Evolutionary conservation across 1,140 invertebrate species (phyloP), one percentile per base, ranked within the genome.

Genomic region (Drosophila cardini): DNA sequence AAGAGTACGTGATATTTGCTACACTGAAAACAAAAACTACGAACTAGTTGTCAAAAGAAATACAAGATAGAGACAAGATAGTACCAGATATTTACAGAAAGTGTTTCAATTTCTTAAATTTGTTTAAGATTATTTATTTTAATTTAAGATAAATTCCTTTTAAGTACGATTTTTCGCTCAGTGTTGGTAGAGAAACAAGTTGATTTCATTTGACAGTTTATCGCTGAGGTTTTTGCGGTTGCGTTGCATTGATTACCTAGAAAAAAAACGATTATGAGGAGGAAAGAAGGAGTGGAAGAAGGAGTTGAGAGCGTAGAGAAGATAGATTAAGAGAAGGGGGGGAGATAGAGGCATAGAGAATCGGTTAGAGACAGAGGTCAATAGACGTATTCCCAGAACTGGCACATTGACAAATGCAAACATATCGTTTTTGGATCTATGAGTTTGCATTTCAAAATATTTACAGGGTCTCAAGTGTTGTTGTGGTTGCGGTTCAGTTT

Each of bases 201-300:
- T 69, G 72, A 80, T 84, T 84, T 75, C 46, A 83, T 80, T 83
- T 83, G 80, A 64, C 71, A 56, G 69, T 84, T 84, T 78, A 67
- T 80, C 78, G 82, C 75, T 76, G 76, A 71, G 79, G 79, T 80
- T 69, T 58, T 61, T 82, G 75, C 61, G 74, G 64, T 80, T 67
- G 10, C 46, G 18, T 16, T 16, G 38, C 67, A 30, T 40, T 71
- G 58, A 74, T 76, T 65, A 70, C 69, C 56, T 26, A 18, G 13
- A 40, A 8, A 26, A 4, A 26, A 26, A 26, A 2, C 21, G 21
- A 26, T 26, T 26, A 26, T 26, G 21, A 26, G 21, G n/a, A n/a
- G 21, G 21, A 26, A 34, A 40, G 11, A 36, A n/a, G 48, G n/a
- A 45, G 34, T 40, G 32, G 18, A 7, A 9, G 6, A 40, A 30